Conservation (phyloP, 2,888 invertebrate genomes). For the Hipparchia semele region DNA sequence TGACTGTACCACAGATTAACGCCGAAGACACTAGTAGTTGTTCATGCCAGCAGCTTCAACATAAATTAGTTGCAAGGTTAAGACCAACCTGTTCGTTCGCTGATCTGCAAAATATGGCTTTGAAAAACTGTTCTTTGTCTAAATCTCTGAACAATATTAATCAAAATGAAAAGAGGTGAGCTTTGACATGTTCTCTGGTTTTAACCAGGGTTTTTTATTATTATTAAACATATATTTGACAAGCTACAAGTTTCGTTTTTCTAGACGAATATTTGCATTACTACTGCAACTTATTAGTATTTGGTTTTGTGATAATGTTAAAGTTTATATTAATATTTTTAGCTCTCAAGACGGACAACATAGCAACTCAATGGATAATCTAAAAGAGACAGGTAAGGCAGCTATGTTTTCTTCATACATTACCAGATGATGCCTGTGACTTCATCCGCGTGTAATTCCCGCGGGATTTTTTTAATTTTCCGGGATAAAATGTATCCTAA, state of each 20-base stretch:
- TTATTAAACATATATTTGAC: too few species aligned
- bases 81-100: slow-evolving; percentile 68
- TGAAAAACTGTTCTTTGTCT: slow-evolving; percentile 53
- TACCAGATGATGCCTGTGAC: too few species aligned
- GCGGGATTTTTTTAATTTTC: too few species aligned
- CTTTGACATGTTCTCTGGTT: slow-evolving; percentile 5
- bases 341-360: slow-evolving; percentile 54
- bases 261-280: too few species aligned
- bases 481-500: too few species aligned
- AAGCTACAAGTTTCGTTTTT: too few species aligned
- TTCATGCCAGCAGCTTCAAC: slow-evolving; percentile 54
- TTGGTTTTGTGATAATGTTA: background rate
- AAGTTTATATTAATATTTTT: slow-evolving; percentile 41
- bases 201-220: too few species aligned
- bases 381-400: slow-evolving; percentile 51
- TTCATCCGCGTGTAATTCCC: too few species aligned
- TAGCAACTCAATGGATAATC: slow-evolving; percentile 62
- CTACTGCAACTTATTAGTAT: too few species aligned
- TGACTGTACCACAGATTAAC: slow-evolving; percentile 34
- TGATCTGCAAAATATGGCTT: slow-evolving; percentile 57
- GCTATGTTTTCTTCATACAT: too few species aligned
- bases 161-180: slow-evolving; percentile 50
- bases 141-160: slow-evolving; percentile 61
- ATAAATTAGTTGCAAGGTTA: slow-evolving; percentile 63
- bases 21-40: slow-evolving; percentile 36